phyloP scores from a whole-genome alignment of 2,888 invertebrate genomes.

The Nineta flava region DNA sequence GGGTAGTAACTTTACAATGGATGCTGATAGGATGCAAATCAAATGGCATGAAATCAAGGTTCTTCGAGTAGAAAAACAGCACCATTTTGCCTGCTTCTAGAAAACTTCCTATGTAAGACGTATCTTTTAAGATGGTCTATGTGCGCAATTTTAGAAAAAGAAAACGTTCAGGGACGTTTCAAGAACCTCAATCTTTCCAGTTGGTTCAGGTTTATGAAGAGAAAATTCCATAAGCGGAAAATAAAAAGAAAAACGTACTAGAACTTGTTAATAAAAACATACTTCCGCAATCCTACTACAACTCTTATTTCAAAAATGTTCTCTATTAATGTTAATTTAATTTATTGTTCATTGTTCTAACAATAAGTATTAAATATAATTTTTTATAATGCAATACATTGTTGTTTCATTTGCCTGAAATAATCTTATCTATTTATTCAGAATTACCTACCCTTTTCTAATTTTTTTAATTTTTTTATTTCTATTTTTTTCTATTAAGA shows the following conservation, averaged over 20 bases:
- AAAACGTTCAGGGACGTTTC: background rate
- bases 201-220: background rate
- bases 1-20: slow-evolving; percentile 7
- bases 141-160: background rate
- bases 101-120: slow-evolving; percentile 9
- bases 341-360: too few relatives aligned
- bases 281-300: background rate
- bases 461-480: too few relatives aligned
- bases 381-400: background rate
- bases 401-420: background rate
- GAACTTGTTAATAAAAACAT: background rate
- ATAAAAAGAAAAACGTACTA: background rate
- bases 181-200: background rate
- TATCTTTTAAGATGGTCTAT: too few relatives aligned
- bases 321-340: background rate
- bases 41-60: slow-evolving; percentile 12
- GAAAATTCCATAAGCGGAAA: background rate
- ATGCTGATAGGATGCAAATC: slow-evolving; percentile 7
- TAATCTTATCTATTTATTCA: too few relatives aligned
- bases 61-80: slow-evolving; percentile 9
- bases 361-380: background rate
- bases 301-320: background rate
- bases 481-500: too few relatives aligned
- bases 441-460: too few relatives aligned
- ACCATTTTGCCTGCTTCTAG: slow-evolving; percentile 10